These are phyloP conservation scores for Bergia puertoricense DNA, from an alignment of 92 coral and sea anemone genomes.

Conservation along the genomic window DNA sequence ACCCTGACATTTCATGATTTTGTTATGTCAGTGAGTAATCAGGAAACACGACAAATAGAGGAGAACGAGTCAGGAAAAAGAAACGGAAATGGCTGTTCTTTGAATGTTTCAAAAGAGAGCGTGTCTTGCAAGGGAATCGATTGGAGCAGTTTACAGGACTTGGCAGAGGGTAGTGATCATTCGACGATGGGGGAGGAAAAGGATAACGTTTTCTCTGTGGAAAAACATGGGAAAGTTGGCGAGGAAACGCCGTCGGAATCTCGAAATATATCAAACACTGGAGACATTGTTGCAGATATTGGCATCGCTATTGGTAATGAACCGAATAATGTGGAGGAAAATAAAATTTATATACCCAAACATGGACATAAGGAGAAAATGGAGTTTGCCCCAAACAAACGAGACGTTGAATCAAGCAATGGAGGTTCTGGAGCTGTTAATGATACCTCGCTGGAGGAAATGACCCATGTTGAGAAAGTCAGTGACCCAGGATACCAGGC, in stretches of 20 bases:
- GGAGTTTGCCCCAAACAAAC: not conserved
- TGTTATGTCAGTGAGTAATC: not conserved
- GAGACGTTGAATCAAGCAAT: not conserved
- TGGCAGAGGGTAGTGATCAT: not conserved
- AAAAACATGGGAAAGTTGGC: not conserved
- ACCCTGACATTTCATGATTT: not conserved
- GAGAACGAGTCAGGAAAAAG: not conserved
- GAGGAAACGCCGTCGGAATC: constrained; percentile 12
- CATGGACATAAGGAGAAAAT: not conserved
- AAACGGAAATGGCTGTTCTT: constrained; percentile 4
- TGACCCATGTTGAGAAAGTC: not conserved
- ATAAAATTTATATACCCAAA: not conserved
- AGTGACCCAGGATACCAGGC: constrained; percentile 4
- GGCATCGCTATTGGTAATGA: not conserved
- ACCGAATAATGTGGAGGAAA: not conserved
- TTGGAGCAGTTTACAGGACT: not conserved
- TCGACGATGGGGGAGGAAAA: constrained; percentile 29
- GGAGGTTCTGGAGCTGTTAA: not conserved
- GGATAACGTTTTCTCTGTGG: not conserved
- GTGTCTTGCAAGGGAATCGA: not conserved
- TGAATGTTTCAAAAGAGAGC: not conserved
- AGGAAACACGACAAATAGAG: not conserved
- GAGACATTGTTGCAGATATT: constrained; percentile 9
- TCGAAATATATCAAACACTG: constrained; percentile 7
- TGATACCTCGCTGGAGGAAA: not conserved